Percentiles rank a stretch among this genome's conserved stretches.
Evolutionary conservation across 1,140 invertebrate species (phyloP).

Genomic region (Drosophila equinoxialis): DNA sequence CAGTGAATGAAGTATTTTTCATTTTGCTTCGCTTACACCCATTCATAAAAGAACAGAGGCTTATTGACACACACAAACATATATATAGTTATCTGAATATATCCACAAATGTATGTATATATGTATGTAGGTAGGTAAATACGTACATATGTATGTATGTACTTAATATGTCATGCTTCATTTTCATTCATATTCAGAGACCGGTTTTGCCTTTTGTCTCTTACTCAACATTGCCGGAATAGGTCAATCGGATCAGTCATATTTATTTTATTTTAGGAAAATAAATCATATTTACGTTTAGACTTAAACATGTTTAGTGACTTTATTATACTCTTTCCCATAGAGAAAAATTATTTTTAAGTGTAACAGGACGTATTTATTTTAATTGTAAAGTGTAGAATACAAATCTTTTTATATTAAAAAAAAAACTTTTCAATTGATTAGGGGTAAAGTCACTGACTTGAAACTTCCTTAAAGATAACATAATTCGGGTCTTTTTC

Average conservation of each 20-base stretch:
- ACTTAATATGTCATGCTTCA: slow-evolving; percentile 21
- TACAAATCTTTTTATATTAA: no score
- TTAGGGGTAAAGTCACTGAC: background rate
- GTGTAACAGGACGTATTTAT: no score
- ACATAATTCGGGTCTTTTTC: background rate
- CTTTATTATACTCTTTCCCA: no score
- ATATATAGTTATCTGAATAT: background rate
- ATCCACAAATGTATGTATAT: slow-evolving; percentile 6
- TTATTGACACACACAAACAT: slow-evolving; percentile 36
- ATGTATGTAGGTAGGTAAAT: background rate
- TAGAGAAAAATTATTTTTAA: no score
- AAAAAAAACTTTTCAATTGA: background rate
- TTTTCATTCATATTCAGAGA: slow-evolving; percentile 43
- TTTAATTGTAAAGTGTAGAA: no score
- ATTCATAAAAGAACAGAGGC: slow-evolving; percentile 45
- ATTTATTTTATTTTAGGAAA: slow-evolving; percentile 1
- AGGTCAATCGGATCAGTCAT: slow-evolving; percentile 10
- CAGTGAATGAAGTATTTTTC: slow-evolving; percentile 23
- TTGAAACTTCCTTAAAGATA: background rate
- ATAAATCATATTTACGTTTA: background rate
- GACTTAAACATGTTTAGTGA: no score
- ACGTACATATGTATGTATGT: no score
- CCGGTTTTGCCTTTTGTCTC: slow-evolving; percentile 32
- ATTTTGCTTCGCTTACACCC: slow-evolving; percentile 70
- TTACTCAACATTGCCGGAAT: slow-evolving; percentile 12